Evolutionary conservation across 2,113 vertebrate species (phyloP), one percentile per base, ranked within the genome.

Genomic region (Oxygymnocypris stewartii): DNA sequence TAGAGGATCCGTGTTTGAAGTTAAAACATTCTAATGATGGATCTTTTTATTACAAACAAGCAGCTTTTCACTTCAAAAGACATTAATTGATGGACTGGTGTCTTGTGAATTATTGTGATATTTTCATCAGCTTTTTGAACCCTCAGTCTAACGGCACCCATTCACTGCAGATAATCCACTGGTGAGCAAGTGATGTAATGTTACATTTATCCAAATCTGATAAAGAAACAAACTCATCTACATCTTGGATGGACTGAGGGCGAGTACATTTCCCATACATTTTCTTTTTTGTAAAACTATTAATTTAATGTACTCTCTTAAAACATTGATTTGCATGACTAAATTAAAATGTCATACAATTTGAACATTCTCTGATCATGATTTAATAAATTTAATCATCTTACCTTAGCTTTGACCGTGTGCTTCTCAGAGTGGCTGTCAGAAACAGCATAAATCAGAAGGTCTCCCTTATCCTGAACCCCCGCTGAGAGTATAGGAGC

Each of bases 381-480:
- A 12, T 44, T n/a, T 42, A 20, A 40, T 25, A n/a, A 42, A 16
- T n/a, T n/a, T n/a, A n/a, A n/a, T n/a, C n/a, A n/a, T 23, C 94
- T 91, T 94, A 97, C 96, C 80, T 86, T 93, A 65, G 96, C 93
- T 2, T 74, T 90, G 61, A 97, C 84, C 16, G 65, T 89, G 47
- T 87, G 89, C 77, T 85, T 88, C 81, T 96, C 93, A 0, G 0
- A 84, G 9, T 89, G 95, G 90, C 96, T 92, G 92, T 99, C 98
- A 1, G 97, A 99, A n/a, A 99, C 92, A 1, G 95, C 95, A 0
- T 97, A 98, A 82, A 99, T 90, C 77, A 95, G 28, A 59, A 99
- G 86, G 0, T 90, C 69, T 5, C 85, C 94, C 0, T 91, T 35
- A 10, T 96, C 93, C 91, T 98, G 96, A 44, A 96, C 95, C 4